phyloP scores from a whole-genome alignment of 1,140 invertebrate species.

The Pachypeltis micranthus region DNA sequence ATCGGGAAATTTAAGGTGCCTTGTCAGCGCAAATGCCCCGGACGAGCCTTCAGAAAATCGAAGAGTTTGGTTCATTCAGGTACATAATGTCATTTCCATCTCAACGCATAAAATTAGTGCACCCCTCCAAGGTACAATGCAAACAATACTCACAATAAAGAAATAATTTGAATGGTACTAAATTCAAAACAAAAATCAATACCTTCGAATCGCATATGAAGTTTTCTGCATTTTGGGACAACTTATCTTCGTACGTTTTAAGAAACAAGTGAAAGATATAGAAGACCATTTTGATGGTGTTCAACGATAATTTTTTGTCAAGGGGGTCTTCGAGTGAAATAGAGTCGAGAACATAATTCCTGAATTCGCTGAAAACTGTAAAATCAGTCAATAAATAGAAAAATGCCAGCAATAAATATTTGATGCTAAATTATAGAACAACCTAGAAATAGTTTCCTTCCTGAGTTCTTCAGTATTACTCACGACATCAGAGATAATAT shows the following conservation, averaged over 20 bases:
- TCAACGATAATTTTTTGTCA: conserved; percentile 9
- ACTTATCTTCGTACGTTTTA: conserved; percentile 19
- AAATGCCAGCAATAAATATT: background rate
- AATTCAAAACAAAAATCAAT: conserved; percentile 20
- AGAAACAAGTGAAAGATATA: conserved; percentile 23
- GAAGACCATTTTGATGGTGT: conserved; percentile 26
- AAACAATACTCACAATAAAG: conserved; percentile 25
- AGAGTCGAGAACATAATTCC: conserved; percentile 14
- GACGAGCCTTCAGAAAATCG: no score
- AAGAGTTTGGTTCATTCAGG: no score
- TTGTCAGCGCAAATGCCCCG: no score
- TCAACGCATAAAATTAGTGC: no score
- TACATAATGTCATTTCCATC: no score
- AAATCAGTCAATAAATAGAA: background rate
- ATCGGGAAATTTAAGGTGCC: no score
- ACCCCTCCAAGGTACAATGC: no score
- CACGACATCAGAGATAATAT: no score
- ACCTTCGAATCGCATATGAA: conserved; percentile 17
- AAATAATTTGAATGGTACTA: conserved; percentile 17
- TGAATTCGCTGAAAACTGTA: conserved; percentile 21
- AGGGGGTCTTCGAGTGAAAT: conserved; percentile 12
- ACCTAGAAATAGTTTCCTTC: background rate
- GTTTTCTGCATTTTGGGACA: conserved; percentile 13
- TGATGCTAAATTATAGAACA: background rate
- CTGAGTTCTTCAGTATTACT: no score